A percentile compares a stretch with the other conserved stretches of the same genome.
These are phyloP conservation scores for Anableps anableps DNA, from an alignment of 2,797 vertebrate species.

Conservation along the genomic window DNA sequence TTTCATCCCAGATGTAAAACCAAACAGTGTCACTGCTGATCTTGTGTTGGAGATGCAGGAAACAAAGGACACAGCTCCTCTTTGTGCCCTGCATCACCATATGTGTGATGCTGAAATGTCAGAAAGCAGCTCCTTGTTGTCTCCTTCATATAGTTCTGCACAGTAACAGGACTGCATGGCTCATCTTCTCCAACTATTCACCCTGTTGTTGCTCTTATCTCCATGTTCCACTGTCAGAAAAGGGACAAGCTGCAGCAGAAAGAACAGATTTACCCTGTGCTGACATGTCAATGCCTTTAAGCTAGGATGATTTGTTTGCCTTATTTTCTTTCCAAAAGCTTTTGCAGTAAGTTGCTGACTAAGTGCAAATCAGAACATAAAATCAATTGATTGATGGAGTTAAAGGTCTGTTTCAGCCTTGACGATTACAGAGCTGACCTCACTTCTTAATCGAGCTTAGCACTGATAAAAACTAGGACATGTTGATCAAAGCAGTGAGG, in stretches of 20 bases:
- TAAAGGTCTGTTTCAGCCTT: not conserved
- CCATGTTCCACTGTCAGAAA: constrained; percentile 1
- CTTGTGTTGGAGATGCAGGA: not conserved
- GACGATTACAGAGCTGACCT: not conserved
- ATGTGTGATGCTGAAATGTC: constrained; percentile 16
- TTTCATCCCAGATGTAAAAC: not conserved
- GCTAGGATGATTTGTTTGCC: constrained; percentile 10
- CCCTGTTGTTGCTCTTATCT: constrained; percentile 48
- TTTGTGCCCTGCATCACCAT: constrained; percentile 38
- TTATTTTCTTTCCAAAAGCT: not conserved
- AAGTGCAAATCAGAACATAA: not conserved
- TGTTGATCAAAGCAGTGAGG: not conserved
- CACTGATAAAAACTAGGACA: not conserved
- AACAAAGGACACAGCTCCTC: constrained; percentile 27
- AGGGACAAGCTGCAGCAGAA: constrained; percentile 15
- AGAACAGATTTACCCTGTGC: constrained; percentile 4
- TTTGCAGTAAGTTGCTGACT: not conserved
- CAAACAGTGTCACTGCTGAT: not conserved
- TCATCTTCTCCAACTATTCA: constrained; percentile 49
- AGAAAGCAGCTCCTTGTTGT: constrained; percentile 38
- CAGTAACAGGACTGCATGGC: constrained; percentile 28
- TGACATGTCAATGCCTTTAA: constrained; percentile 17
- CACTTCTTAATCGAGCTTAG: not conserved
- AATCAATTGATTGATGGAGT: constrained; percentile 5
- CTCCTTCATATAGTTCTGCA: constrained; percentile 34